Evolutionary conservation across 2,113 vertebrate genomes (phyloP).

Genomic region (Cervus canadensis): DNA sequence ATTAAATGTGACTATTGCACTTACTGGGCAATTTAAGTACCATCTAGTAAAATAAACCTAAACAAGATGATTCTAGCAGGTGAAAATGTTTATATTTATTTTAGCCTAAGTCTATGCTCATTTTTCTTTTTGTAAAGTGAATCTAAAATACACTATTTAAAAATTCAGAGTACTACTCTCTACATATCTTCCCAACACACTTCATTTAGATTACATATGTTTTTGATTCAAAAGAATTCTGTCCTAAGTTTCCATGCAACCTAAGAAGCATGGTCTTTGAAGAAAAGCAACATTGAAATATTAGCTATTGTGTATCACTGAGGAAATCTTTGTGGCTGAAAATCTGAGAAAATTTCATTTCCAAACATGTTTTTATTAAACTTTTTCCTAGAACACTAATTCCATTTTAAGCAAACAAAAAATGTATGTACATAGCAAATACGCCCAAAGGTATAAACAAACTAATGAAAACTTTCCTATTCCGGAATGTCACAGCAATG

Average conservation of each 20-base stretch:
- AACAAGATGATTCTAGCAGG: slow-evolving; percentile 34
- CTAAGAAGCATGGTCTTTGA: neutral
- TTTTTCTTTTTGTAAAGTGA: neutral
- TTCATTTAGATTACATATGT: neutral
- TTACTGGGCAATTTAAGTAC: neutral
- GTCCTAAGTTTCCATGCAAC: neutral
- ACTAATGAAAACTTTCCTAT: neutral
- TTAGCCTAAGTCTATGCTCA: neutral
- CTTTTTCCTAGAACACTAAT: neutral
- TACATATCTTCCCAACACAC: neutral
- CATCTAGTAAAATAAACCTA: neutral
- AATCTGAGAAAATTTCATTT: slow-evolving; percentile 33
- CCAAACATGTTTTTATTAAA: neutral
- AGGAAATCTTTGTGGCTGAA: neutral
- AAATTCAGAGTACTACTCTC: neutral
- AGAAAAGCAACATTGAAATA: neutral
- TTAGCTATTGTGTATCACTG: neutral
- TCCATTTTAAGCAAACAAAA: neutral
- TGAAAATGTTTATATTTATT: neutral
- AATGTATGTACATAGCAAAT: neutral
- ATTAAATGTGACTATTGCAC: neutral
- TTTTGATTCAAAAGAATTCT: neutral
- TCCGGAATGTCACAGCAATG: neutral
- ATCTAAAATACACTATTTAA: neutral
- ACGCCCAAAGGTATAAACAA: neutral